Percentiles rank a stretch among this genome's conserved stretches.
phyloP scores from a whole-genome alignment of 2,888 invertebrate genomes.

The Netelia virgata region DNA sequence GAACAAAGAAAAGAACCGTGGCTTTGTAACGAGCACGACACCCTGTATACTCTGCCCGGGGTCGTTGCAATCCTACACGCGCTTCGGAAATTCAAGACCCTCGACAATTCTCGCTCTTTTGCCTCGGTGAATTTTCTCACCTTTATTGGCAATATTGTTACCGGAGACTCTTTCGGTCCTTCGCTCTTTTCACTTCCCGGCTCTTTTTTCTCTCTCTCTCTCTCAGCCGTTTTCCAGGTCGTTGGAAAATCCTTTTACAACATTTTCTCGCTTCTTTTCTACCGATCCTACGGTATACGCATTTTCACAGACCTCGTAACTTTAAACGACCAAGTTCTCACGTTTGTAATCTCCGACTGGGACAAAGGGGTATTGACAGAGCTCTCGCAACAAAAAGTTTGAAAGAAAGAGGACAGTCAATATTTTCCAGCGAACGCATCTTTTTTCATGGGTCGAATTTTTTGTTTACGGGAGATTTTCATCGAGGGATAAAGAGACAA shows the following conservation, averaged over 20 bases:
- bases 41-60: background rate
- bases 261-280: background rate
- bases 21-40: background rate
- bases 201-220: background rate
- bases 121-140: background rate
- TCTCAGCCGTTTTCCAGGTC: background rate
- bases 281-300: background rate
- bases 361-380: background rate
- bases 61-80: background rate
- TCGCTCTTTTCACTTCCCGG: background rate
- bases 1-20: background rate
- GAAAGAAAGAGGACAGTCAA: too few relatives aligned
- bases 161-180: background rate
- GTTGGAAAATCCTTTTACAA: background rate
- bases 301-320: background rate
- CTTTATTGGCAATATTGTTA: conserved; percentile 35
- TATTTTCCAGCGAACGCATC: background rate
- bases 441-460: background rate
- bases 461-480: background rate
- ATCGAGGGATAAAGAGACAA: background rate
- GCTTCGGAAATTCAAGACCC: background rate
- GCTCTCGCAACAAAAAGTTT: background rate
- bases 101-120: background rate
- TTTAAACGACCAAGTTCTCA: conserved; percentile 48
- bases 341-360: background rate